Base-by-base conservation (phyloP, 2,113 vertebrate species). In the Pygoscelis antarcticus region DNA sequence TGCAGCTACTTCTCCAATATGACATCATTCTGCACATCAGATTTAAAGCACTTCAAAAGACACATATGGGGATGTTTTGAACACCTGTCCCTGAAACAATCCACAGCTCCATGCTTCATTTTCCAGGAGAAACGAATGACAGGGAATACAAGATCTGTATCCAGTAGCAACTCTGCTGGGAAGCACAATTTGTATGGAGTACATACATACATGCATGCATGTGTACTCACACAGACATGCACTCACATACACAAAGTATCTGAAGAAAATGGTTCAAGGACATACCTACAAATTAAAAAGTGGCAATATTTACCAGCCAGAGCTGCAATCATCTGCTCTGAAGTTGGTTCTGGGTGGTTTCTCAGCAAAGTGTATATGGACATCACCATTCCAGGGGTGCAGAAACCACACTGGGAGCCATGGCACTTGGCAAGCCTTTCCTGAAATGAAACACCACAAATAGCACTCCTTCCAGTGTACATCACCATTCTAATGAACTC, bases 381-480 rank as follows among this genome's bases (percentile, higher is more conserved):
- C 99, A 99, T 99, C 96, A 99, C 99, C 98, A 99, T 98, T 64
- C 99, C 99, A 19, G 99, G 99, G 0, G 99, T 98, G 91, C 99
- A 99, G 97, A 99, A 99, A 71, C 99, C 99, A 34, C 99, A 99
- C 95, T 99, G 99, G 62, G 99, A 99, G 40, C 99, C 99, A 30
- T 99, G 98, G 68, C 98, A 98, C 95, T 98, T 99, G 13, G 98
- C 99, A 66, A 99, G 98, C 32, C 99, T 98, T 96, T 99, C 99
- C 99, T 99, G 79, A 71, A 91, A 91, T 4, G 21, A 81, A 65
- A 75, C 12, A 89, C 13, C 60, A 76, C 46, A 86, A 88, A 65
- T 3, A 58, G n/a, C n/a, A 23, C 38, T 54, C 36, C 19, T 69
- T 57, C 17, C 34, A 65, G 71, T 2, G 3, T 25, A 51, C 46